These are phyloP conservation scores for Dysdera silvatica DNA, from an alignment of 1,140 invertebrate genomes.

Conservation along the genomic window DNA sequence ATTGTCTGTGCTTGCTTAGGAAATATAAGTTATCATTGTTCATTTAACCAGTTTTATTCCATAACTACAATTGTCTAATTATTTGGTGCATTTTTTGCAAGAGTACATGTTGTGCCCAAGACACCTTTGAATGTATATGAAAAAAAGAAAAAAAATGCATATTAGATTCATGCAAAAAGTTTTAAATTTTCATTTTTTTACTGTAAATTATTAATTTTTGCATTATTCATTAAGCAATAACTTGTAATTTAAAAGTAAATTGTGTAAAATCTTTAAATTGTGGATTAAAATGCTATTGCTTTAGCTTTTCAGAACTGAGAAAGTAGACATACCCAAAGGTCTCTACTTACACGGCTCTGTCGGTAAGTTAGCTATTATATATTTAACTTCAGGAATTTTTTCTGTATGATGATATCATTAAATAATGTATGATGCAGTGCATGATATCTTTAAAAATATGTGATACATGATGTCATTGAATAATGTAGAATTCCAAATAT, in stretches of 20 bases:
- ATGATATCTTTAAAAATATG: conserved; percentile 52
- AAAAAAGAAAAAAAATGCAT: too few relatives aligned
- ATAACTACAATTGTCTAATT: too few relatives aligned
- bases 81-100: too few relatives aligned
- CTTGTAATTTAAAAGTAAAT: not conserved
- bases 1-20: too few relatives aligned
- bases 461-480: not conserved
- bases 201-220: too few relatives aligned
- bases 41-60: too few relatives aligned
- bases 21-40: too few relatives aligned
- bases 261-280: not conserved
- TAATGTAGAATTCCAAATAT: not conserved
- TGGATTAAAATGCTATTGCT: not conserved
- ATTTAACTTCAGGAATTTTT: conserved; percentile 38
- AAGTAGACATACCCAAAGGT: conserved; percentile 39
- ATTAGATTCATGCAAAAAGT: too few relatives aligned
- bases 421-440: conserved; percentile 72
- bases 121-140: too few relatives aligned
- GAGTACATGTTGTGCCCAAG: too few relatives aligned
- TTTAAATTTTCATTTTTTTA: too few relatives aligned
- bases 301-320: conserved; percentile 16
- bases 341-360: conserved; percentile 52
- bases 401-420: conserved; percentile 51
- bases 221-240: too few relatives aligned
- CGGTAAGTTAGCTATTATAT: conserved; percentile 41